Conservation (phyloP, 2,797 vertebrate species). For the Octomys mimax region DNA sequence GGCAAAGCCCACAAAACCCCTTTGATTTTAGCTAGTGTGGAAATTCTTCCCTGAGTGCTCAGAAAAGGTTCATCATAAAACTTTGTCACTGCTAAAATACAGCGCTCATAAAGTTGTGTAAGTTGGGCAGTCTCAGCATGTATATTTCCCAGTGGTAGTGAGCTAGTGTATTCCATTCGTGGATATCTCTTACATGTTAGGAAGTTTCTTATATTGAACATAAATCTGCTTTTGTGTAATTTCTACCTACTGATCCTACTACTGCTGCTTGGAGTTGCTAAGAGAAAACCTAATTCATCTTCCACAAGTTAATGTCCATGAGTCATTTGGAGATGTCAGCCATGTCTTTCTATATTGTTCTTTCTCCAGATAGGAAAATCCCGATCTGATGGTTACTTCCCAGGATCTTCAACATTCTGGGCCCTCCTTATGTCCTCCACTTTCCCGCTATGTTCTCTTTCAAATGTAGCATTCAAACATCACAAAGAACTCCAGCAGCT, state of each 20-base stretch:
- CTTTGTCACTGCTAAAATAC: conserved; percentile 67
- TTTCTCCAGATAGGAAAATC: conserved; percentile 6
- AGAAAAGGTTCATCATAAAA: conserved; percentile 71
- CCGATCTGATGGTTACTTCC: not conserved
- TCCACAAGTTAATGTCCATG: conserved; percentile 21
- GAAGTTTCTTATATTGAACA: conserved; percentile 62
- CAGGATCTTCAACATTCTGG: not conserved
- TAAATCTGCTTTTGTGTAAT: conserved; percentile 84
- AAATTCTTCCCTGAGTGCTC: conserved; percentile 67
- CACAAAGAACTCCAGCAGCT: not conserved
- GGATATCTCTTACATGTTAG: conserved; percentile 68
- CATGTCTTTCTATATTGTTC: not conserved
- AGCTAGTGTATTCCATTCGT: conserved; percentile 66
- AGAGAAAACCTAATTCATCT: conserved; percentile 65
- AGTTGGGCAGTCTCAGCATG: conserved; percentile 17
- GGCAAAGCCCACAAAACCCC: conserved; percentile 24
- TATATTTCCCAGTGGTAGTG: conserved; percentile 22
- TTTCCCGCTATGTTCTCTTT: not conserved
- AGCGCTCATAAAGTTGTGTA: conserved; percentile 58
- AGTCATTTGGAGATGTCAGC: conserved; percentile 53
- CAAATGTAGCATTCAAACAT: not conserved
- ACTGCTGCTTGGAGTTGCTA: conserved; percentile 78
- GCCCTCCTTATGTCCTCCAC: not conserved
- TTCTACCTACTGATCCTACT: conserved; percentile 82
- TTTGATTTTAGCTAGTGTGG: conserved; percentile 57